These are phyloP conservation scores for Lasiurus cinereus DNA, from an alignment of 2,113 vertebrate genomes.

Conservation along the genomic window DNA sequence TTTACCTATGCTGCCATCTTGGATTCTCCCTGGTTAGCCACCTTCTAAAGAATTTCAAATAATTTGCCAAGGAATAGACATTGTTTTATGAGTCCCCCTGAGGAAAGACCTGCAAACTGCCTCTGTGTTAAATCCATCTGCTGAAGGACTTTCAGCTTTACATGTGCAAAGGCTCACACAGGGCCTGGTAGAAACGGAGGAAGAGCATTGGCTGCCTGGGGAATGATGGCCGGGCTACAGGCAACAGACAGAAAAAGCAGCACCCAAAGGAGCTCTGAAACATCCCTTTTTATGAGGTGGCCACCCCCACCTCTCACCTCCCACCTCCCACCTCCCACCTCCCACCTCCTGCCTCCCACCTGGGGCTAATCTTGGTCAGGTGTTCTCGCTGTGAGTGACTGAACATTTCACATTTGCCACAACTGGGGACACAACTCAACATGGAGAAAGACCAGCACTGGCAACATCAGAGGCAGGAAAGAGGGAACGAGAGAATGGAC, in stretches of 20 bases:
- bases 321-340: too few relatives aligned
- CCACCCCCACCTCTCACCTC: too few relatives aligned
- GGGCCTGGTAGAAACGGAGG: neutral
- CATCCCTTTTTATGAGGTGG: neutral
- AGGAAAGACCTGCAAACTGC: neutral
- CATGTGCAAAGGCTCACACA: neutral
- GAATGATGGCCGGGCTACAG: neutral
- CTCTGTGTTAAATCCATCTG: neutral
- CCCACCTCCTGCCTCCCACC: too few relatives aligned
- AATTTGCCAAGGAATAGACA: neutral
- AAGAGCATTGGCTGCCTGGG: neutral
- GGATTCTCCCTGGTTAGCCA: neutral
- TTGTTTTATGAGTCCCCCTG: neutral
- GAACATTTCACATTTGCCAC: neutral
- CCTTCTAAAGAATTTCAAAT: neutral
- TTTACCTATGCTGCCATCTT: too few relatives aligned
- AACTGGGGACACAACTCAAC: neutral
- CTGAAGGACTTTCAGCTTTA: neutral
- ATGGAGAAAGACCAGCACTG: neutral
- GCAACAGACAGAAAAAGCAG: neutral
- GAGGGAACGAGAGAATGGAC: neutral
- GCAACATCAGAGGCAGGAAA: neutral
- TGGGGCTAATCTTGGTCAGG: neutral
- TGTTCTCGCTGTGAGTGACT: neutral
- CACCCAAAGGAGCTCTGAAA: neutral